Percentiles rank a stretch among this genome's conserved stretches.
Evolutionary conservation across 2,888 invertebrate species (phyloP).

Genomic region (Epistrophe eligans): DNA sequence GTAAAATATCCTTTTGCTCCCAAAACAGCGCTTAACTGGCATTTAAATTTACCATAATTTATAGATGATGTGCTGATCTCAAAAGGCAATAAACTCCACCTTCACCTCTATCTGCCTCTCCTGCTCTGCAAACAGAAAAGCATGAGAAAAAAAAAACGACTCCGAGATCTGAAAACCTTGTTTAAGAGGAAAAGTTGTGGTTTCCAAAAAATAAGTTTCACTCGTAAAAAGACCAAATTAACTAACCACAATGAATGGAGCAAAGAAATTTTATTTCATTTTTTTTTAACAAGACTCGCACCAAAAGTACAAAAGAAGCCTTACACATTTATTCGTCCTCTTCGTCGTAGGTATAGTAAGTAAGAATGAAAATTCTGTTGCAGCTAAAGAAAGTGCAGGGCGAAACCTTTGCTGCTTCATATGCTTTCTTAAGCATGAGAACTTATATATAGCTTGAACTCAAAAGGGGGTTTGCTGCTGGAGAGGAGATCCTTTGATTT

Average conservation of each 20-base stretch:
- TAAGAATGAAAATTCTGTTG: conserved; percentile 52
- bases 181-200: conserved; percentile 45
- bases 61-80: conserved; percentile 73
- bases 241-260: conserved; percentile 56
- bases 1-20: conserved; percentile 53
- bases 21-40: conserved; percentile 74
- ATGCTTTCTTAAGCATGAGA: neutral
- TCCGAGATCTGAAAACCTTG: conserved; percentile 39
- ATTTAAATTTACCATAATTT: conserved; percentile 75
- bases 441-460: neutral
- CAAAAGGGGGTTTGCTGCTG: neutral
- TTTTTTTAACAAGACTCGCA: conserved; percentile 21
- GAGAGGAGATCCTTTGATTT: conserved; percentile 17
- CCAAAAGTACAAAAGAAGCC: conserved; percentile 49
- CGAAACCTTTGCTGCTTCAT: conserved; percentile 11
- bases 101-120: neutral
- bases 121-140: neutral
- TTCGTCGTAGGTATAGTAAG: neutral
- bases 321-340: conserved; percentile 44
- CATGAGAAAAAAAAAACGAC: conserved; percentile 31
- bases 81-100: conserved; percentile 59
- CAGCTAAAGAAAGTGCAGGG: conserved; percentile 30
- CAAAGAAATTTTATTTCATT: neutral
- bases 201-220: conserved; percentile 39
- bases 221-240: conserved; percentile 28